These are phyloP conservation scores for Chloebia gouldiae DNA, from an alignment of 2,113 vertebrate genomes.

Conservation along the genomic window DNA sequence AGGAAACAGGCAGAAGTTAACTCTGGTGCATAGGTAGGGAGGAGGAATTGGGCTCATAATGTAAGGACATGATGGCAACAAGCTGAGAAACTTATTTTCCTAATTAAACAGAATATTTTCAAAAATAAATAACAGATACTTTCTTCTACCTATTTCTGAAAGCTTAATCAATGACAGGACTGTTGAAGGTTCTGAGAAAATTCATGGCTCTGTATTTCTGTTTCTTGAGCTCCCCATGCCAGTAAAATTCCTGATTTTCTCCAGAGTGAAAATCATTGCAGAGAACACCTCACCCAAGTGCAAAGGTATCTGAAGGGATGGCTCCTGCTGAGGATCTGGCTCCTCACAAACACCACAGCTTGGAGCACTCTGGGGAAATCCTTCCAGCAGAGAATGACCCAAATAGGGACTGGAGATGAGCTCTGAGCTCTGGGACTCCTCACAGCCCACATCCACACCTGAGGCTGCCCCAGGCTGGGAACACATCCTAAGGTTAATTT, in stretches of 20 bases:
- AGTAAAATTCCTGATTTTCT: background rate
- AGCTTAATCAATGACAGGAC: background rate
- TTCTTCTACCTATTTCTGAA: background rate
- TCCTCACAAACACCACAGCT: background rate
- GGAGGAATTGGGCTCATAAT: background rate
- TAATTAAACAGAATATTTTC: background rate
- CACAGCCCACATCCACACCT: background rate
- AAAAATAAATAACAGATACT: background rate
- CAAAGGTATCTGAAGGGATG: background rate
- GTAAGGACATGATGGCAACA: background rate
- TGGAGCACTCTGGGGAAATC: fast-evolving
- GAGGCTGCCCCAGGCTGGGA: background rate
- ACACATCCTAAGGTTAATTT: background rate
- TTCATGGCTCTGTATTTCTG: background rate
- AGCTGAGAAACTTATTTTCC: background rate
- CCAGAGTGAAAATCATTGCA: background rate
- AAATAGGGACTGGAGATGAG: fast-evolving
- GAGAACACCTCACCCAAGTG: background rate
- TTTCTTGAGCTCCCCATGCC: background rate
- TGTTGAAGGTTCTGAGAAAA: background rate
- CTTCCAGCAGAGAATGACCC: background rate
- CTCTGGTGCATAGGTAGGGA: background rate
- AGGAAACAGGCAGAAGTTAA: background rate
- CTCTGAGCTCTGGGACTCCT: background rate
- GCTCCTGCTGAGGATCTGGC: background rate